Conservation (phyloP, 2,797 vertebrate genomes). For the Streptopelia turtur region DNA sequence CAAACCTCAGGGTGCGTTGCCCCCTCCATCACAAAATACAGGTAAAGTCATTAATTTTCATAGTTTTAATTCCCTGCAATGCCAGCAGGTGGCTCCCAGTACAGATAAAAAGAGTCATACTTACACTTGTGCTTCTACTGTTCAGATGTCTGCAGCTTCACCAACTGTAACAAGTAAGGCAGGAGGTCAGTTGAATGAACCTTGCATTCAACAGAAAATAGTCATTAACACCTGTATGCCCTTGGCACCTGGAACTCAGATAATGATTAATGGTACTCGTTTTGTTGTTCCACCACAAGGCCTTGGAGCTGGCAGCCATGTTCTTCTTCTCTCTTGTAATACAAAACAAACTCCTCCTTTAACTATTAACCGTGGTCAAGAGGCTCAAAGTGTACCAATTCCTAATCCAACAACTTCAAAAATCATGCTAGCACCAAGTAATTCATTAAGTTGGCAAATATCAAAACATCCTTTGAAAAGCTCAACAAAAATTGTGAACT, state of each 20-base stretch:
- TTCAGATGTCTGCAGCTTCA: slow-evolving; percentile 60
- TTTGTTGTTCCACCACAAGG: slow-evolving; percentile 95
- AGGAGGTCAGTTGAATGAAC: slow-evolving; percentile 69
- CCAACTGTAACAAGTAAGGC: slow-evolving; percentile 55
- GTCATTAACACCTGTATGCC: slow-evolving; percentile 91
- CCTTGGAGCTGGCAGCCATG: slow-evolving; percentile 91
- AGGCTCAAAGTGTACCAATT: slow-evolving; percentile 61
- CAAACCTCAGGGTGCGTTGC: slow-evolving; percentile 66
- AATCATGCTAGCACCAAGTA: slow-evolving; percentile 59
- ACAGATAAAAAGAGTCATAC: slow-evolving; percentile 65
- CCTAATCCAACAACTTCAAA: slow-evolving; percentile 72
- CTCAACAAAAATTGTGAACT: slow-evolving; percentile 78
- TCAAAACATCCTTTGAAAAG: slow-evolving; percentile 73
- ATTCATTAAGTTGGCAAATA: slow-evolving; percentile 67
- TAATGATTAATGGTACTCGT: slow-evolving; percentile 90
- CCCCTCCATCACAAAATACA: slow-evolving; percentile 55
- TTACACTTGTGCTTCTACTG: slow-evolving; percentile 21
- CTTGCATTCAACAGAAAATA: slow-evolving; percentile 88
- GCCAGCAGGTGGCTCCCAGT: slow-evolving; percentile 65
- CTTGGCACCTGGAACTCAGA: slow-evolving; percentile 93
- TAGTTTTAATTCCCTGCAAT: slow-evolving; percentile 57
- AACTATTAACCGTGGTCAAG: slow-evolving; percentile 66
- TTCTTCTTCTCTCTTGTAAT: slow-evolving; percentile 88
- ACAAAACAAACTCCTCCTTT: slow-evolving; percentile 73
- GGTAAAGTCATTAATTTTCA: slow-evolving; percentile 69